Evolutionary conservation across 2,113 vertebrate genomes (phyloP).

Genomic region (Colistium nudipinnis): DNA sequence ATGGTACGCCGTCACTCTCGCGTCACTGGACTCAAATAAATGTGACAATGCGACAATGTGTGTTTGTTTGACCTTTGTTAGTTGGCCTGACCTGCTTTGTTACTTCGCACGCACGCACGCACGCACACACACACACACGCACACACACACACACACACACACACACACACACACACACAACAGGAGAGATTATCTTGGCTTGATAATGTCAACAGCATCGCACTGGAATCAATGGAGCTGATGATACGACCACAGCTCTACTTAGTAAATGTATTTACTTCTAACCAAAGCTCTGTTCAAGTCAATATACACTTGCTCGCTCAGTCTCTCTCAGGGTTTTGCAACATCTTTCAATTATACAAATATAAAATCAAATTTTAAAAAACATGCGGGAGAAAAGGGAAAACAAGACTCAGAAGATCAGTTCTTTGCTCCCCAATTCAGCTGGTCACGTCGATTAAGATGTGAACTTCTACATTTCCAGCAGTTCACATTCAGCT

Average conservation of each 20-base stretch:
- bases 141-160: slow-evolving; percentile 1
- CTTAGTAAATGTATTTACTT: slow-evolving; percentile 51
- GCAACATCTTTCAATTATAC: slow-evolving; percentile 59
- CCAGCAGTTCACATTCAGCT: slow-evolving; percentile 80
- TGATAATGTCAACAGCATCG: slow-evolving; percentile 65
- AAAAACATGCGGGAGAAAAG: slow-evolving; percentile 32
- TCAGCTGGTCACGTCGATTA: slow-evolving; percentile 80
- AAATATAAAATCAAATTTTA: too few species aligned
- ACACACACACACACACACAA: slow-evolving; percentile 17
- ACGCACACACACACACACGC: not conserved
- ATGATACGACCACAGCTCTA: slow-evolving; percentile 54
- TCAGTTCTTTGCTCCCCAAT: slow-evolving; percentile 74
- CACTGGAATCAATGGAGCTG: slow-evolving; percentile 62
- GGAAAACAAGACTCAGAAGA: slow-evolving; percentile 60
- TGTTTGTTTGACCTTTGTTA: slow-evolving; percentile 25
- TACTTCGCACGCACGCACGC: too few species aligned
- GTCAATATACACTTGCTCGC: slow-evolving; percentile 21
- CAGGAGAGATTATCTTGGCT: slow-evolving; percentile 60
- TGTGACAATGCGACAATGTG: slow-evolving; percentile 21
- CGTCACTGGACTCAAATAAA: slow-evolving; percentile 21
- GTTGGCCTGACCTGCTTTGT: slow-evolving; percentile 4
- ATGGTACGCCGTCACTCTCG: not conserved
- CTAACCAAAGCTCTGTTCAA: slow-evolving; percentile 45
- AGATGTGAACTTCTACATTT: slow-evolving; percentile 82
- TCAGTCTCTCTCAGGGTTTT: slow-evolving; percentile 16